Base-by-base conservation (phyloP, 2,888 invertebrate genomes). In the Apomyelois bistriatella region DNA sequence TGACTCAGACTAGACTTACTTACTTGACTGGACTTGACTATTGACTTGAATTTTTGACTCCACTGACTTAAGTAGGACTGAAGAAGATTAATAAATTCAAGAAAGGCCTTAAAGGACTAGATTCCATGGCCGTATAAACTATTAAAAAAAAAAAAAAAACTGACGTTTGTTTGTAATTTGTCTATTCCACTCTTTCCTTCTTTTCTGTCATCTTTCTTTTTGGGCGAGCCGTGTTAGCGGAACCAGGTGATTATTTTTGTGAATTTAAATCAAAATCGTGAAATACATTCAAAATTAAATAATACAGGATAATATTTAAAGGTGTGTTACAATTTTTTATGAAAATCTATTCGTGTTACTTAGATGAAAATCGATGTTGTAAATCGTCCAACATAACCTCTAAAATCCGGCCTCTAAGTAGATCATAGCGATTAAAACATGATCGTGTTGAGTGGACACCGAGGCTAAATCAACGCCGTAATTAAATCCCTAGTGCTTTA, bases 171-270 rank as follows among this genome's bases (percentile, higher is more conserved):
- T n/a, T n/a, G n/a, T n/a, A n/a, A n/a, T n/a, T n/a, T n/a, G n/a
- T n/a, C n/a, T n/a, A n/a, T n/a, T n/a, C n/a, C n/a, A n/a, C n/a
- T n/a, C n/a, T n/a, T n/a, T n/a, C n/a, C n/a, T 47, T 47, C 41
- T 53, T 53, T 42, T 49, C 13, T 49, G 37, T 5, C 13, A 15
- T 49, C 48, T 56, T 63, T 76, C 68, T 73, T 74, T 80, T 76
- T 72, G 74, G 79, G 82, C 77, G 83, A 72, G 82, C 80, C 68
- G 78, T 74, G 72, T 69, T 65, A 57, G 54, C 66, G 64, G 66
- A 70, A 66, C 65, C 61, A 85, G 86, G 86, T 86, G 64, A 72
- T 52, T 76, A 58, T 57, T 56, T 30, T 50, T 52, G 1, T 30
- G 6, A 35, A 17, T 12, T 16, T 15, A 6, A 32, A 35, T 12